These are phyloP conservation scores for Athene noctua DNA, from an alignment of 2,113 vertebrate species.

Conservation along the genomic window DNA sequence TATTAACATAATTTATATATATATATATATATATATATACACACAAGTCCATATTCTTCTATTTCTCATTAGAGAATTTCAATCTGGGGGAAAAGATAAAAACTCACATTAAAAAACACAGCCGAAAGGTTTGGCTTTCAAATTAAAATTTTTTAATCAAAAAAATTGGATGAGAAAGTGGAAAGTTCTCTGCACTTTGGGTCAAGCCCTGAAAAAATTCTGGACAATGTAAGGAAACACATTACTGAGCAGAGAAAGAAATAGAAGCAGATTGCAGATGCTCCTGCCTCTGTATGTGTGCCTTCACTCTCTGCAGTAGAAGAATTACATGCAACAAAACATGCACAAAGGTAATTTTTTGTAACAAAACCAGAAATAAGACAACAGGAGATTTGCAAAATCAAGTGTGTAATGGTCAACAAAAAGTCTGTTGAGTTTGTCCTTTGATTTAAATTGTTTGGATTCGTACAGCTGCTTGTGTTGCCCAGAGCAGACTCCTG, in stretches of 20 bases:
- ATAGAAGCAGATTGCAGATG: not conserved
- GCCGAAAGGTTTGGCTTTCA: not conserved
- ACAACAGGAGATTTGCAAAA: not conserved
- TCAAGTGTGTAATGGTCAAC: not conserved
- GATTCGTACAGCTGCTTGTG: not conserved
- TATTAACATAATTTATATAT: not conserved
- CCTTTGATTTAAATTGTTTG: slow-evolving; percentile 3
- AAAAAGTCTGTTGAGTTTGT: not conserved
- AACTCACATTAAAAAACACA: not conserved
- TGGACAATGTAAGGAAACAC: not conserved
- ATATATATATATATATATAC: too few relatives aligned
- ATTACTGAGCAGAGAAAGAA: not conserved
- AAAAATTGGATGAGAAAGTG: not conserved
- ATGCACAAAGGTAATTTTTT: not conserved
- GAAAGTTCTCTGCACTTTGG: not conserved
- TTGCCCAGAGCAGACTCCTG: not conserved
- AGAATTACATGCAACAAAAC: not conserved
- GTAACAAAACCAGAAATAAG: not conserved
- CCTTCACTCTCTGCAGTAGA: not conserved
- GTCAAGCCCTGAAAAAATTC: not conserved
- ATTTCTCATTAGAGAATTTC: not conserved
- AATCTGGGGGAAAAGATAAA: not conserved
- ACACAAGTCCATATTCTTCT: fast-evolving
- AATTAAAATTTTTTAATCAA: too few relatives aligned
- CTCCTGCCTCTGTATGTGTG: not conserved